Evolutionary conservation across 2,888 invertebrate genomes (phyloP), one percentile per base, ranked within the genome.

Genomic region (Rosalia funebris): DNA sequence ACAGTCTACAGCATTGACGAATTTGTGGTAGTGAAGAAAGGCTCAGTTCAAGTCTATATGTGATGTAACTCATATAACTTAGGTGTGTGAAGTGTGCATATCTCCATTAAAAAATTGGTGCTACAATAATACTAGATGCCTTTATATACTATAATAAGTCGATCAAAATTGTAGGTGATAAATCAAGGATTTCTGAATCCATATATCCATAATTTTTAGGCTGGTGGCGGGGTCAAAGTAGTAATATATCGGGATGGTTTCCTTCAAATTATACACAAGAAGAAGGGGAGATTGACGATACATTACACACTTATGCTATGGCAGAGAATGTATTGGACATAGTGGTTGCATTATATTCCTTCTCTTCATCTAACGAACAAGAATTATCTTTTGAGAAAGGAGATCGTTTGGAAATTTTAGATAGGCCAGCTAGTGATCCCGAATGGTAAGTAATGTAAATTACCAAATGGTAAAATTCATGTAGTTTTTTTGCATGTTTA

Each of bases 231-330:
- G 99, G 98, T 48, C 94, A 94, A 83, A 87, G 87, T 72, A 87
- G 87, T 42, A 85, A 85, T 55, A 83, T 84, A 47, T 86, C 87
- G 16, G 92, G 93, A 14, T 96, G 99, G 99, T 99, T 98, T 81
- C 99, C 99, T 7, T 97, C 97, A 50, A 99, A 99, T 84, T 99
- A 99, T 83, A 98, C 98, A 64, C 93, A 93, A 77, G 94, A 94
- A 81, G 93, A 93, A 78, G 91, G 92, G 71, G 93, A 93, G 79
- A 87, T 88, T 25, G 94, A 95, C 74, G 93, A 93, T 74, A 91
- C 93, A 36, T 87, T 94, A 36, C 95, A 95, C 77, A 95, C 95
- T 12, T 95, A 95, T 77, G 95, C 95, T 55, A 94, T 95, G 93
- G 95, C 95, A 1, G 95, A 95, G 79, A 95, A 93, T 78, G 95